Evolutionary conservation across 1,140 invertebrate species (phyloP), one percentile per base, ranked within the genome.

Genomic region (Neodiprion lecontei): DNA sequence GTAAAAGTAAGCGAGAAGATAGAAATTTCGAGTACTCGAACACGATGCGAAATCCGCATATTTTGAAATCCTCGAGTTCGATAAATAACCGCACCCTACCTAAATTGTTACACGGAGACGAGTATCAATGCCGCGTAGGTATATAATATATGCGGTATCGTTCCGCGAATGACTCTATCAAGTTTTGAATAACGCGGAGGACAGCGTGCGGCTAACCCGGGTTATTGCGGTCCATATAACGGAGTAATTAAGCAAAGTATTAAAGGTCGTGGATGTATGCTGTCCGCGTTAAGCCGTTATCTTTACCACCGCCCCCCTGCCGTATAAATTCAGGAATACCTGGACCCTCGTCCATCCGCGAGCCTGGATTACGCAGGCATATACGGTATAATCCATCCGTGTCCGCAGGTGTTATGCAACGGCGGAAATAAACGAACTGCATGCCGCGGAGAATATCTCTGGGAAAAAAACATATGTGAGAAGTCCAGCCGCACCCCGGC

Each of bases 201-300:
- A 61, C 53, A 8, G n/a, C 7, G 53, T 61, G 11, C n/a, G 53
- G 53, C 11, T 61, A 61, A 0, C 53, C 53, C 1, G 1, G 11
- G 53, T 61, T 61, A 61, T 61, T 61, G 53, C 8, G 53, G 53
- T 61, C 53, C 53, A 61, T 40, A 40, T 61, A n/a, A 61, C 53
- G 53, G 11, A 61, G 53, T 61, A 61, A 61, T 61, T 61, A 61
- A 61, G 53, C 53, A 61, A n/a, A 61, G 53, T 61, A 61, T 61
- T 61, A 61, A 61, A 61, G 53, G 53, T 61, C 53, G n/a, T n/a
- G 53, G 11, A 61, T 61, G 53, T 61, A 61, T n/a, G 53, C 11
- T 61, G 53, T 11, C n/a, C 53, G 5, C 53, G 53, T n/a, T 61
- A n/a, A 61, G 53, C 53, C 1, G n/a, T n/a, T 61, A 61, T 61